phyloP scores from a whole-genome alignment of 1,140 invertebrate genomes.

The Babylonia areolata region DNA sequence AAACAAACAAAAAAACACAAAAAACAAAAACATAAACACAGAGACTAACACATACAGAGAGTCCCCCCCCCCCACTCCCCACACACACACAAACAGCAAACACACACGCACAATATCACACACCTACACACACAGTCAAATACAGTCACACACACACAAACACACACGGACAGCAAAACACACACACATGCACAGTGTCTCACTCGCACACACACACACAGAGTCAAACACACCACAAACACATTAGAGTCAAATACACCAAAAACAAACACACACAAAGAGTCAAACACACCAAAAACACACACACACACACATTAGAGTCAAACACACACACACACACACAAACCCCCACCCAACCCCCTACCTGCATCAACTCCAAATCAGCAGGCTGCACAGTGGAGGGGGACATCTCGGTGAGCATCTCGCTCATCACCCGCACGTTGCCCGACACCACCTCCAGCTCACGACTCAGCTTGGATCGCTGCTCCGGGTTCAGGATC shows the following conservation, averaged over 20 bases:
- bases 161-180: neutral
- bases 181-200: neutral
- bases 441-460: constrained; percentile 95
- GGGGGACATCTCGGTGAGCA: constrained; percentile 91
- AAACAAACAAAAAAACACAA: neutral
- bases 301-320: too few species aligned
- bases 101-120: neutral
- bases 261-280: too few species aligned
- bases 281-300: too few species aligned
- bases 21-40: neutral
- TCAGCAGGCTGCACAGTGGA: constrained; percentile 85
- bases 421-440: constrained; percentile 94
- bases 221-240: neutral
- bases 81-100: neutral
- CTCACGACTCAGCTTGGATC: constrained; percentile 91
- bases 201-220: neutral
- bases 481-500: constrained; percentile 81
- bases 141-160: neutral
- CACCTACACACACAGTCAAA: neutral
- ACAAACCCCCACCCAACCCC: constrained; percentile 16
- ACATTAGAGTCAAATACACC: too few species aligned
- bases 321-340: too few species aligned
- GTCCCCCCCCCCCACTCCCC: too few species aligned
- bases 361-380: constrained; percentile 83
- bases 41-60: too few species aligned